phyloP scores from a whole-genome alignment of 1,140 invertebrate species.

The Drosophila lini region DNA sequence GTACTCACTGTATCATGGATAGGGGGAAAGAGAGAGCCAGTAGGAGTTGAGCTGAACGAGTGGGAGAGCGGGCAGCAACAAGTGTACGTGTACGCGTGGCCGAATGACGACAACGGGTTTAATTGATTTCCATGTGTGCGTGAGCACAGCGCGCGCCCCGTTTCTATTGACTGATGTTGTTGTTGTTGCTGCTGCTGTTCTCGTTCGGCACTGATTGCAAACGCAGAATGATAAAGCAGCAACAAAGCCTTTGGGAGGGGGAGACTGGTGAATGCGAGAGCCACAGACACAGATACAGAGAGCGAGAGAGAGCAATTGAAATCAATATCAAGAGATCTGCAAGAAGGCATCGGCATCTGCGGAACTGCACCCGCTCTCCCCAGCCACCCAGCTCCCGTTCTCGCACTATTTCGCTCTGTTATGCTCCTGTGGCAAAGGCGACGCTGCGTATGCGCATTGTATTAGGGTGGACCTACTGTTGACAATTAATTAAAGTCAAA shows the following conservation, averaged over 20 bases:
- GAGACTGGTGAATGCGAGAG: not conserved
- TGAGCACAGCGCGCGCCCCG: slow-evolving; percentile 56
- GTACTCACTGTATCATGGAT: not conserved
- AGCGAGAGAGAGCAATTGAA: slow-evolving; percentile 23
- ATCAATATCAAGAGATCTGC: slow-evolving; percentile 49
- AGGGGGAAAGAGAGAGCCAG: slow-evolving; percentile 15
- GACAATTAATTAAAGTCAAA: not conserved
- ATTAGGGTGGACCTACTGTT: slow-evolving; percentile 15
- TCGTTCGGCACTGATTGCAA: slow-evolving; percentile 63
- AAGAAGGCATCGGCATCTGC: slow-evolving; percentile 10
- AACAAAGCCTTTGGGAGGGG: not conserved
- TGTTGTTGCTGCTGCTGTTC: slow-evolving; percentile 11
- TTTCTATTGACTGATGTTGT: slow-evolving; percentile 25
- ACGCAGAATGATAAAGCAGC: slow-evolving; percentile 63
- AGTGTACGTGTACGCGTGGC: slow-evolving; percentile 80
- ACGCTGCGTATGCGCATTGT: slow-evolving; percentile 42
- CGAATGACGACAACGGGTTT: slow-evolving; percentile 77
- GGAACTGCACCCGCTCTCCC: not conserved
- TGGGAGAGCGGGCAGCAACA: slow-evolving; percentile 51
- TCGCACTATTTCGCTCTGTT: slow-evolving; percentile 9
- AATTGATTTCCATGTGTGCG: slow-evolving; percentile 72
- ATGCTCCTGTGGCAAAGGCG: not conserved
- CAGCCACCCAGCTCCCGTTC: slow-evolving; percentile 2
- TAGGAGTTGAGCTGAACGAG: slow-evolving; percentile 4
- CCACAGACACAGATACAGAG: not conserved